Evolutionary conservation across 2,113 vertebrate species (phyloP).

Genomic region (Megatriorchis doriae): DNA sequence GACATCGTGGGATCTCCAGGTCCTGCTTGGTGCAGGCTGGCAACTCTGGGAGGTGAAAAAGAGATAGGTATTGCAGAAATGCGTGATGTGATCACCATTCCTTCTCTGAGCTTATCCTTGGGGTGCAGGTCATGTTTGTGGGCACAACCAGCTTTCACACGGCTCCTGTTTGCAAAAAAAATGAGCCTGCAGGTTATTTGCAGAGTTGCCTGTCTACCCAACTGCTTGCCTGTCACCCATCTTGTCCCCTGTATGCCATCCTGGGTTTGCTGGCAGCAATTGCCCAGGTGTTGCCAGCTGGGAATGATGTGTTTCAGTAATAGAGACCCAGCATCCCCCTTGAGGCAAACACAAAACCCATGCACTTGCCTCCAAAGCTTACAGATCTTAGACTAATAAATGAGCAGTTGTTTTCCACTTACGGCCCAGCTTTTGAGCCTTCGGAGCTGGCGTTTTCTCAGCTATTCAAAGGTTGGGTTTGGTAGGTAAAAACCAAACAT

Average conservation of each 20-base stretch:
- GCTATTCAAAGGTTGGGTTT: background rate
- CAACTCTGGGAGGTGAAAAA: background rate
- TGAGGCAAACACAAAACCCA: background rate
- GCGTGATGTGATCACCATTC: background rate
- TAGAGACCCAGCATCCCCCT: background rate
- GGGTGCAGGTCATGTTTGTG: background rate
- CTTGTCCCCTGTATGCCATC: background rate
- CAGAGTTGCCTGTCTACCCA: background rate
- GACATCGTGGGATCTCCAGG: background rate
- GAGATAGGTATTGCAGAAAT: background rate
- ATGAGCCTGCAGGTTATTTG: background rate
- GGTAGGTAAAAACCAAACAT: background rate
- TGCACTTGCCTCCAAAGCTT: background rate
- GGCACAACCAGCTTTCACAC: background rate
- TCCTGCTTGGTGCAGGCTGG: background rate
- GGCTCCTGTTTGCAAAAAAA: background rate
- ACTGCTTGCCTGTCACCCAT: fast-evolving
- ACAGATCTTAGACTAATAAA: background rate
- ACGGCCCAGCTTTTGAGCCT: background rate
- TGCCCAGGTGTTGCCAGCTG: background rate
- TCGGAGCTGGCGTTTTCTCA: fast-evolving
- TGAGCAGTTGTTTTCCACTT: background rate
- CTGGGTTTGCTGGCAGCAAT: background rate
- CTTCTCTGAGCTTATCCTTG: background rate
- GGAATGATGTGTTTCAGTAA: background rate